Evolutionary conservation across 2,888 invertebrate genomes (phyloP), one percentile per base, ranked within the genome.

Genomic region (Sinopyrophorus schimmeli): DNA sequence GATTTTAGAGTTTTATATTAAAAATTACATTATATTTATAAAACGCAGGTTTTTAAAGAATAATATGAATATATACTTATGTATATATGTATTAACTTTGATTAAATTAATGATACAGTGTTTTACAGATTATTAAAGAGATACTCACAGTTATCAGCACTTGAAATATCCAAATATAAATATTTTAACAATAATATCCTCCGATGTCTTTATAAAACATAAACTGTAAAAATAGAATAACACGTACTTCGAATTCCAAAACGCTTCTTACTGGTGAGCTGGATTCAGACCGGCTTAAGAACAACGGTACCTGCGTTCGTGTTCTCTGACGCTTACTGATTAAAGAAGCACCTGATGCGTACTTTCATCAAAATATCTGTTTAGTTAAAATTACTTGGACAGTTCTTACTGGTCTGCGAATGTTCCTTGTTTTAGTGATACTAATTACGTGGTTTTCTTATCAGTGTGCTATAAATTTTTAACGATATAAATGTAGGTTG

Each of bases 391-490:
- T 50, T 53, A 55, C 55, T 34, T 55, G 55, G 50, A 40, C 43
- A 39, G 37, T 34, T 53, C 31, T 32, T 37, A 55, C 49, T 53
- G 53, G 53, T 37, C n/a, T n/a, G n/a, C n/a, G n/a, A 24, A 30
- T 28, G 23, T 18, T 37, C 17, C 27, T 24, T 16, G 18, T 39
- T n/a, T 20, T 38, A 26, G 27, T 37, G 37, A 37, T 15, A 15
- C 20, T 31, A 30, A 21, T 27, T 11, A 27, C 32, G 24, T 47
- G 16, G 16, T n/a, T 20, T 32, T 34, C 47, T 46, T 40, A 47
- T 47, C 39, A 39, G 3, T 28, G 9, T 3, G 12, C 21, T 15
- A 28, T 20, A 28, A 30, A 30, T 28, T n/a, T n/a, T n/a, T n/a
- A n/a, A n/a, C n/a, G n/a, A n/a, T n/a, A n/a, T n/a, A n/a, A n/a